These are phyloP conservation scores for Gallinago paraguaiae DNA, from an alignment of 2,113 vertebrate genomes.

Conservation along the genomic window DNA sequence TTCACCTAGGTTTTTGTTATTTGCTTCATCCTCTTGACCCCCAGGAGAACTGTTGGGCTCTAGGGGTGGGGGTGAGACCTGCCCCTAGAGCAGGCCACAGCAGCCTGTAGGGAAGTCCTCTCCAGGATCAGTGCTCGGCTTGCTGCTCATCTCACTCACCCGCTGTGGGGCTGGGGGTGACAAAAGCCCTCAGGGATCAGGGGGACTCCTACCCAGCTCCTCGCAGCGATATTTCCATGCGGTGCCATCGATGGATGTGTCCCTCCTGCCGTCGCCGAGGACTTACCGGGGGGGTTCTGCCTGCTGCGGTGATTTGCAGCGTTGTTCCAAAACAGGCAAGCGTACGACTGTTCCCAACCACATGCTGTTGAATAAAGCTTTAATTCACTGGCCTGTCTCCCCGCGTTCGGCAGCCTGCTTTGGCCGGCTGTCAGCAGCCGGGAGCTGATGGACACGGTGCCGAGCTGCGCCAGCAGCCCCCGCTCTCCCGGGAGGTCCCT, in stretches of 20 bases:
- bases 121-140: neutral
- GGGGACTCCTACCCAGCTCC: accelerated
- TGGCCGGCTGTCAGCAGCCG: neutral
- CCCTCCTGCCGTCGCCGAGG: neutral
- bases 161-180: neutral
- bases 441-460: neutral
- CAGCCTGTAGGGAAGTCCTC: neutral
- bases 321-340: neutral
- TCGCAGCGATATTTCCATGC: neutral
- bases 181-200: neutral
- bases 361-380: neutral
- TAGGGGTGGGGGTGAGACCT: neutral
- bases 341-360: neutral
- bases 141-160: too few relatives aligned
- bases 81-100: accelerated
- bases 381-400: neutral
- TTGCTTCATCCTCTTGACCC: accelerated
- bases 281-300: neutral
- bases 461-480: neutral
- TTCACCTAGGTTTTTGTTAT: neutral
- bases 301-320: neutral
- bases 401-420: accelerated
- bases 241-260: neutral
- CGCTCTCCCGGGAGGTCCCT: neutral
- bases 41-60: neutral